These are phyloP conservation scores for Apodemia duryi DNA, from an alignment of 2,888 invertebrate species.

Conservation along the genomic window DNA sequence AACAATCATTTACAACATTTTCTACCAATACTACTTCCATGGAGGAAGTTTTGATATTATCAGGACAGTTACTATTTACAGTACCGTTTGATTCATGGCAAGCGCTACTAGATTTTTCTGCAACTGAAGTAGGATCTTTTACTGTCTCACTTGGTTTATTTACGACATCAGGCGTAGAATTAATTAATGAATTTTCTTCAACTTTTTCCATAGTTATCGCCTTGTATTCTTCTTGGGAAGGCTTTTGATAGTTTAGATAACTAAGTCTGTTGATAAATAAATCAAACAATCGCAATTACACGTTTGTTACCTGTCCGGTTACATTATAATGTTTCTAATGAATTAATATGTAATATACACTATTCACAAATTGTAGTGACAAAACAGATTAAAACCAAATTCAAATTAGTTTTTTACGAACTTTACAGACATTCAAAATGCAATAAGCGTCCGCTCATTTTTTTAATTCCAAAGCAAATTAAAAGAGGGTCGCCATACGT, in stretches of 20 bases:
- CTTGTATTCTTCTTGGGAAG: slow-evolving; percentile 23
- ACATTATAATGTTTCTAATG: slow-evolving; percentile 27
- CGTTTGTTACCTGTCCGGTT: slow-evolving; percentile 20
- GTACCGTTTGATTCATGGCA: slow-evolving; percentile 63
- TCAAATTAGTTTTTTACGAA: background rate
- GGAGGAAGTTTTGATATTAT: slow-evolving; percentile 22
- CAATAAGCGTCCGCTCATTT: slow-evolving; percentile 36
- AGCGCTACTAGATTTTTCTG: slow-evolving; percentile 41
- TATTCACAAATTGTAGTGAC: slow-evolving; percentile 9
- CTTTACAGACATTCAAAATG: background rate
- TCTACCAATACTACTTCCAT: slow-evolving; percentile 12
- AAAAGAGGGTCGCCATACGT: slow-evolving; percentile 30
- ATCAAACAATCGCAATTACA: slow-evolving; percentile 40
- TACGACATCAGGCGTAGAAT: slow-evolving; percentile 38
- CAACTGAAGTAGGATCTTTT: slow-evolving; percentile 36
- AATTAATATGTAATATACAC: slow-evolving; percentile 18
- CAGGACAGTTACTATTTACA: slow-evolving; percentile 28
- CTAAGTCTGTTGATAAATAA: slow-evolving; percentile 46
- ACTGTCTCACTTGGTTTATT: slow-evolving; percentile 40
- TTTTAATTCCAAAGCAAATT: slow-evolving; percentile 23
- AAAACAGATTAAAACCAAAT: background rate
- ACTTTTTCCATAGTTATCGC: slow-evolving; percentile 44
- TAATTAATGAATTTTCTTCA: slow-evolving; percentile 42
- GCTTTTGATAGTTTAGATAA: slow-evolving; percentile 39
- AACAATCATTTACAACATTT: background rate